phyloP scores from a whole-genome alignment of 2,888 invertebrate species.

The Eupithecia tripunctaria region DNA sequence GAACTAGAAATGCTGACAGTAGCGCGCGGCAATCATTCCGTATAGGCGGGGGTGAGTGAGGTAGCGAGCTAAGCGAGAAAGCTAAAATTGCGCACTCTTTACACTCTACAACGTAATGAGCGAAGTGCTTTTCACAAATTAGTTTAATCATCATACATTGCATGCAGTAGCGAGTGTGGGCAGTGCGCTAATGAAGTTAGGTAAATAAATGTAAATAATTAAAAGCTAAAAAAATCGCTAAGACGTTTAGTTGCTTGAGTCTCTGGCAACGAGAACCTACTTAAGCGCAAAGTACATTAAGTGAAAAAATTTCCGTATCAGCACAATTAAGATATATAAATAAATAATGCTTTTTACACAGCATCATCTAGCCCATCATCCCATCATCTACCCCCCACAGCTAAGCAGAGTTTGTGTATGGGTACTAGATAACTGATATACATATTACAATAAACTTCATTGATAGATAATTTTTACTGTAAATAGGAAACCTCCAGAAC shows the following conservation, averaged over 20 bases:
- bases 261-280: background rate
- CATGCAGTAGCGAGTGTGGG: no score
- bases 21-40: slow-evolving; percentile 75
- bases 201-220: background rate
- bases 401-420: no score
- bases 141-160: background rate
- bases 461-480: no score
- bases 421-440: no score
- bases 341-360: no score
- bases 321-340: no score
- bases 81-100: background rate
- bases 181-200: background rate
- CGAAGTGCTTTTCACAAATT: background rate
- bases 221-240: background rate
- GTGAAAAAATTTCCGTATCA: background rate
- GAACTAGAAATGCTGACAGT: slow-evolving; percentile 80
- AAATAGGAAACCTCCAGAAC: no score
- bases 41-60: slow-evolving; percentile 48
- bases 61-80: slow-evolving; percentile 15
- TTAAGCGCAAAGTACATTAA: background rate
- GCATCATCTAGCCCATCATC: no score
- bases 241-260: background rate
- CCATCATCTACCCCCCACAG: no score
- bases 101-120: background rate
- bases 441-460: no score